phyloP scores from a whole-genome alignment of 1,140 invertebrate species.

The Calephelis virginiensis region DNA sequence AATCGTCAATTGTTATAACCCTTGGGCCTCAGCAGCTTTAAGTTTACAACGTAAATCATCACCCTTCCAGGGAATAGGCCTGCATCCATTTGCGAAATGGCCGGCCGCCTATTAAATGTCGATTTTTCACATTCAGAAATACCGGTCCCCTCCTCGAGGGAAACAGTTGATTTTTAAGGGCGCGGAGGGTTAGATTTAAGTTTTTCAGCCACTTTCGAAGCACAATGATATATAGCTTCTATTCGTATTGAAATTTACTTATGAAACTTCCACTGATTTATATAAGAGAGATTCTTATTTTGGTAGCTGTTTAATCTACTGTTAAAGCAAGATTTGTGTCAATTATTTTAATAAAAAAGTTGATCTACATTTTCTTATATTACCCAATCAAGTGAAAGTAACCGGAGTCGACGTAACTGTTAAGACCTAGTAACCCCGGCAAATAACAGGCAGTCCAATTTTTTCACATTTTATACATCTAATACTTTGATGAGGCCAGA shows the following conservation, averaged over 20 bases:
- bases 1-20: constrained; percentile 38
- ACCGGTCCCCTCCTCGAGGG: constrained; percentile 40
- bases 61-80: constrained; percentile 47
- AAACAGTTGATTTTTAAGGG: constrained; percentile 47
- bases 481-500: no score
- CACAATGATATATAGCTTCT: neutral
- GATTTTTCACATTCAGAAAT: constrained; percentile 64
- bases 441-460: no score
- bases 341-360: no score
- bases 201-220: constrained; percentile 18
- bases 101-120: constrained; percentile 68
- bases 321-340: no score
- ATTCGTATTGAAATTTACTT: neutral
- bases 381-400: no score
- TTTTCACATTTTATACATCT: no score
- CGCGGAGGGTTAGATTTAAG: constrained; percentile 31
- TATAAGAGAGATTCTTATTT: no score
- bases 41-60: constrained; percentile 60
- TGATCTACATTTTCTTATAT: no score
- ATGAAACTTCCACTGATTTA: neutral
- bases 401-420: no score
- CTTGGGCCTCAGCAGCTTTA: constrained; percentile 32
- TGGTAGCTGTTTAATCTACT: no score
- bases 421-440: no score
- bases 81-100: constrained; percentile 64